Evolutionary conservation across 2,888 invertebrate genomes (phyloP), one percentile per base, ranked within the genome.

Genomic region (Heteromurus nitidus): DNA sequence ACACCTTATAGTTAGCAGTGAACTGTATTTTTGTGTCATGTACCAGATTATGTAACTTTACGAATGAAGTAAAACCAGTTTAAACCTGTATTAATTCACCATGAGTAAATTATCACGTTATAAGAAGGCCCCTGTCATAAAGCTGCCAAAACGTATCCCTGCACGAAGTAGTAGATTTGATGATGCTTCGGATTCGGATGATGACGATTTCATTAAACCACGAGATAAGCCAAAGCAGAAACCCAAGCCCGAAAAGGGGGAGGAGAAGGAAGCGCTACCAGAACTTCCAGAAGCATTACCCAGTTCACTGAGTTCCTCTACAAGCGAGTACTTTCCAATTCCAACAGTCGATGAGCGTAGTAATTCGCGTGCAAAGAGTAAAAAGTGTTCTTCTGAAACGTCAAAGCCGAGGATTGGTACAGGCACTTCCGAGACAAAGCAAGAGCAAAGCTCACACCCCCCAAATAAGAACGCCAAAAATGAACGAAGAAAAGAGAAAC

Each of bases 31-130:
- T n/a, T n/a, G n/a, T n/a, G n/a, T n/a, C n/a, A n/a, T n/a, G n/a
- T n/a, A n/a, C n/a, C n/a, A n/a, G n/a, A n/a, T n/a, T n/a, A n/a
- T n/a, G n/a, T n/a, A n/a, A n/a, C n/a, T n/a, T n/a, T n/a, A n/a
- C n/a, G n/a, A n/a, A n/a, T n/a, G n/a, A n/a, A n/a, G n/a, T n/a
- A n/a, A n/a, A n/a, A n/a, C n/a, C n/a, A n/a, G n/a, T n/a, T n/a
- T n/a, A n/a, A n/a, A n/a, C n/a, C n/a, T n/a, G n/a, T n/a, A 16
- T 22, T 28, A 16, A 9, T 11, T 0, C 28, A 82, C 22, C 31
- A 83, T 82, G 84, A 82, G 82, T 55, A 82, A 44, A 31, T 22
- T 82, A 64, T 67, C 74, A 11, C 74, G 80, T 24, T 82, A 70
- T 55, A 82, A 82, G 36, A 84, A 82, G 53, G 55, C 58, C 1